Evolutionary conservation across 1,140 invertebrate genomes (phyloP), one percentile per base, ranked within the genome.

Genomic region (Lepidurus apus): DNA sequence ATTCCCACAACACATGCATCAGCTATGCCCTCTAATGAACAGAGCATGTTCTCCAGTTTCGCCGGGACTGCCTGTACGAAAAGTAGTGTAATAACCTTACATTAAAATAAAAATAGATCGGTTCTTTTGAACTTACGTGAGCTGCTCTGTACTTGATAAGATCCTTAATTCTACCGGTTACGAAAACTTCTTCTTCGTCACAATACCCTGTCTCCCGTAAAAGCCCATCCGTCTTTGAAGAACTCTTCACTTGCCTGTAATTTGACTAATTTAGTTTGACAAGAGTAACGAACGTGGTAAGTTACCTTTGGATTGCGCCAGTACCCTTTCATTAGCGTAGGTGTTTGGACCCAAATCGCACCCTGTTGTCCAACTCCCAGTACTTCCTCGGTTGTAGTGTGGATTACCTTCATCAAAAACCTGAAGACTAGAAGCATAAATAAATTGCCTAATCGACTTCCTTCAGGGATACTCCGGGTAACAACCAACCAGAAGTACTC

Each of bases 1-100:
- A 87, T 81, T 43, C 86, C 87, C 53, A 88, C 83, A 24, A 88
- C 86, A 34, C 84, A 86, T 34, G 84, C 84, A 77, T 87, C 86
- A 10, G 82, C 83, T n/a, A 88, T 81, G 73, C 82, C 83, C 7
- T 81, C 81, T 81, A 85, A 83, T 75, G 84, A 83, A 24, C 86
- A 78, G 11, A 87, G 83, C n/a, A 81, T 44, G 34, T 77, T 81
- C 79, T 84, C 83, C 17, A 84, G 24, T 78, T 81, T 82, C 7
- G 81, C 79, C 21, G 83, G 83, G 45, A 81, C 79, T 10, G 83
- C 81, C 74, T 79, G 34, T 34, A 34, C 34, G 34, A 34, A 34
- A 34, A 1, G 2, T 34, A 26, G 1, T 26, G n/a, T 26, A 26
- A 26, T 34, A 34, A 34, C 34, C 34, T 34, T 34, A 34, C 2